Conservation (phyloP, 2,113 vertebrate genomes). For the Anhinga rufa region DNA sequence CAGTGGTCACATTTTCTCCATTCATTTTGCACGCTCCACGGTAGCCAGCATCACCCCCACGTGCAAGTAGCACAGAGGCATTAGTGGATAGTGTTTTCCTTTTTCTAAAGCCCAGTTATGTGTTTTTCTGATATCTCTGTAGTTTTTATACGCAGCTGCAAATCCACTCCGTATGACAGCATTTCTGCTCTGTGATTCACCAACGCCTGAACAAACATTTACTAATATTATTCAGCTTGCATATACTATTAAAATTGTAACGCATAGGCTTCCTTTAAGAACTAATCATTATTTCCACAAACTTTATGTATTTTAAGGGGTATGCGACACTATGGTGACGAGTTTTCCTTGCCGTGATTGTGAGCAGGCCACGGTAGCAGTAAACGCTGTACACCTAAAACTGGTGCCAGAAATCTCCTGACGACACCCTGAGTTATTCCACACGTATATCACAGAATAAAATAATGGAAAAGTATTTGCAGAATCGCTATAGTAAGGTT, state of each 20-base stretch:
- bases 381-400: not conserved
- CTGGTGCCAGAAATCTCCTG: not conserved
- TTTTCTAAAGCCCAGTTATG: not conserved
- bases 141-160: not conserved
- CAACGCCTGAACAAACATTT: not conserved
- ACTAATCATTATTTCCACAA: not conserved
- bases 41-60: not conserved
- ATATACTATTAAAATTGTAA: not conserved
- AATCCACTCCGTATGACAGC: not conserved
- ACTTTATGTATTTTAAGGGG: fast-evolving
- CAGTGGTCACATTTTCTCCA: not conserved
- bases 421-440: not conserved
- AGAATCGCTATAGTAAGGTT: not conserved
- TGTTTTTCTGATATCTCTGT: not conserved
- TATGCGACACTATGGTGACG: fast-evolving
- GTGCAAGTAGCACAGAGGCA: not conserved
- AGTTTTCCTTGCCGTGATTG: not conserved
- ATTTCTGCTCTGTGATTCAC: not conserved
- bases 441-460: not conserved
- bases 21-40: not conserved
- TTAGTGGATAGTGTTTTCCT: not conserved
- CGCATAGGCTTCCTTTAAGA: not conserved
- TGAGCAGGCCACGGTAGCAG: not conserved
- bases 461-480: not conserved
- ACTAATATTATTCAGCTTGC: fast-evolving